Evolutionary conservation across 2,888 invertebrate genomes (phyloP).

Genomic region (Drosophila tripunctata): DNA sequence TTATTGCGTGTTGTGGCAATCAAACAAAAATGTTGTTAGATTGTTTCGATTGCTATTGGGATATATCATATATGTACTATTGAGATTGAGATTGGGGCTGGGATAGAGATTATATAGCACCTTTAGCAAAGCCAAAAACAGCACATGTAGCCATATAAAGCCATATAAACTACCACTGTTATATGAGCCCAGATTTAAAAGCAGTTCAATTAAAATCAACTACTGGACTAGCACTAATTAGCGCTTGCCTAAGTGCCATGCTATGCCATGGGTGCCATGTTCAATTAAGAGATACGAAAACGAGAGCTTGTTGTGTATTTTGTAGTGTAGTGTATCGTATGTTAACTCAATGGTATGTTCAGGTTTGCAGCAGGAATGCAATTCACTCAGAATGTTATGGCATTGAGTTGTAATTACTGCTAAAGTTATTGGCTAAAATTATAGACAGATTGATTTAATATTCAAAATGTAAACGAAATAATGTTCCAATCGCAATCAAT

Average conservation of each 20-base stretch:
- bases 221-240: constrained; percentile 33
- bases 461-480: background rate
- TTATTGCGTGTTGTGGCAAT: constrained; percentile 45
- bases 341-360: constrained; percentile 9
- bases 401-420: constrained; percentile 30
- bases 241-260: constrained; percentile 21
- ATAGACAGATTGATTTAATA: background rate
- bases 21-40: constrained; percentile 20
- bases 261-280: no score
- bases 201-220: constrained; percentile 23
- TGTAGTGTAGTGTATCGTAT: background rate
- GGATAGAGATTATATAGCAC: constrained; percentile 40
- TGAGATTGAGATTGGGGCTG: constrained; percentile 1
- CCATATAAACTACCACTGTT: no score
- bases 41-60: background rate
- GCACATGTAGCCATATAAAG: no score
- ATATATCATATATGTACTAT: background rate
- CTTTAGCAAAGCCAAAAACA: no score
- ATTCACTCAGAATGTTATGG: constrained; percentile 19
- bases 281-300: constrained; percentile 43
- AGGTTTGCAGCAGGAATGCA: constrained; percentile 48
- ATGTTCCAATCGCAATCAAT: background rate
- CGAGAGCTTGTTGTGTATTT: background rate
- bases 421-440: background rate
- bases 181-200: constrained; percentile 5